Percentiles rank a stretch among this genome's conserved stretches.
phyloP scores from a whole-genome alignment of 2,797 vertebrate species.

The Lepidocolaptes lacrymiger region DNA sequence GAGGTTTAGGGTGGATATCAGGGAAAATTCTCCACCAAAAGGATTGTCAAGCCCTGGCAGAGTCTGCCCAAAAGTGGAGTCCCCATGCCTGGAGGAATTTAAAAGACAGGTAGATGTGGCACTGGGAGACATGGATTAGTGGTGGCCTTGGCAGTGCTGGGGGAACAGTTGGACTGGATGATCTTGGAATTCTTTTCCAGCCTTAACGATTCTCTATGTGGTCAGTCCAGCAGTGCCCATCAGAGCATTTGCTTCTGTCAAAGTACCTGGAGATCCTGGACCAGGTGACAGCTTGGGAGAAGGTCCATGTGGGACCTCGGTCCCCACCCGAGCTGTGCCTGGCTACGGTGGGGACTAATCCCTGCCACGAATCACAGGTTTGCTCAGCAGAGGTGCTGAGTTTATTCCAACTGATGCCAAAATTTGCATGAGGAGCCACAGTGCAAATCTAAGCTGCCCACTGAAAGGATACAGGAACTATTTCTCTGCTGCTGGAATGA shows the following conservation, averaged over 20 bases:
- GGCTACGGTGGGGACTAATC: background rate
- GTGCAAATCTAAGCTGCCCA: background rate
- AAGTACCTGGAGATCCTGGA: background rate
- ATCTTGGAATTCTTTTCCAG: background rate
- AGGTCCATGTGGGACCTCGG: background rate
- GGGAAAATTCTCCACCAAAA: background rate
- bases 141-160: background rate
- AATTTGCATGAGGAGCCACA: background rate
- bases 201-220: background rate
- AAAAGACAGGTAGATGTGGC: background rate
- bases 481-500: background rate
- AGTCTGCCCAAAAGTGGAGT: background rate
- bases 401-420: background rate
- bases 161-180: background rate
- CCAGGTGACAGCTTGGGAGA: background rate
- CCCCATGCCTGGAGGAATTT: background rate
- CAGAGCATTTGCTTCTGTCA: background rate
- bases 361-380: background rate
- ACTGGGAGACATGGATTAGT: background rate
- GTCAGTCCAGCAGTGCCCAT: background rate
- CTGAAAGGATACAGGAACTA: background rate
- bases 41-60: background rate
- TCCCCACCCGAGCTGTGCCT: background rate
- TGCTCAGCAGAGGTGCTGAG: background rate
- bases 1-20: background rate